phyloP scores from a whole-genome alignment of 2,888 invertebrate genomes.

The Ecdyonurus torrentis region DNA sequence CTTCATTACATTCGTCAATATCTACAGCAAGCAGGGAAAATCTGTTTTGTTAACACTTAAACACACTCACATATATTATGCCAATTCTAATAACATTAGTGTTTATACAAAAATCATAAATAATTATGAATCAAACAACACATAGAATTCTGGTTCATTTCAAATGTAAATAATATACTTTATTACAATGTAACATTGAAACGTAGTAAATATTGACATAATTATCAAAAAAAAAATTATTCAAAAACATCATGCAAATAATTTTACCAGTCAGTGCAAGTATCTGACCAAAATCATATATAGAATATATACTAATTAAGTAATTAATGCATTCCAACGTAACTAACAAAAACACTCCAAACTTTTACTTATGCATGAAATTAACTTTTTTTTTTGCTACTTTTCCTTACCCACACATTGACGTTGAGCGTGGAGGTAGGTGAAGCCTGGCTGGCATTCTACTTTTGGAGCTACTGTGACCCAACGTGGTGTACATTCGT shows the following conservation, averaged over 20 bases:
- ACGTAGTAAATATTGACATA: too few relatives aligned
- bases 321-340: not conserved
- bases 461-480: too few relatives aligned
- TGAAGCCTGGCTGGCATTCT: slow-evolving; percentile 24
- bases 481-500: slow-evolving; percentile 41
- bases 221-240: too few relatives aligned
- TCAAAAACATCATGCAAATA: not conserved
- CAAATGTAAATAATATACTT: too few relatives aligned
- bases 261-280: not conserved
- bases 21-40: slow-evolving; percentile 26
- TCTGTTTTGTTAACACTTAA: not conserved
- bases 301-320: too few relatives aligned
- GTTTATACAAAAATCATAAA: too few relatives aligned
- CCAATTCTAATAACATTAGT: too few relatives aligned
- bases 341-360: not conserved
- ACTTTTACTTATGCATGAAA: not conserved
- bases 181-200: too few relatives aligned
- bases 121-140: too few relatives aligned
- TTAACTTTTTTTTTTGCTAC: not conserved
- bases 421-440: slow-evolving; percentile 20
- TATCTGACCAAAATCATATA: too few relatives aligned
- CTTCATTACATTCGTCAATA: slow-evolving; percentile 45
- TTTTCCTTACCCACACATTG: slow-evolving; percentile 26
- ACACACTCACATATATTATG: not conserved
- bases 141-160: too few relatives aligned